phyloP scores from a whole-genome alignment of 2,797 vertebrate species.

The Uromys caudimaculatus region DNA sequence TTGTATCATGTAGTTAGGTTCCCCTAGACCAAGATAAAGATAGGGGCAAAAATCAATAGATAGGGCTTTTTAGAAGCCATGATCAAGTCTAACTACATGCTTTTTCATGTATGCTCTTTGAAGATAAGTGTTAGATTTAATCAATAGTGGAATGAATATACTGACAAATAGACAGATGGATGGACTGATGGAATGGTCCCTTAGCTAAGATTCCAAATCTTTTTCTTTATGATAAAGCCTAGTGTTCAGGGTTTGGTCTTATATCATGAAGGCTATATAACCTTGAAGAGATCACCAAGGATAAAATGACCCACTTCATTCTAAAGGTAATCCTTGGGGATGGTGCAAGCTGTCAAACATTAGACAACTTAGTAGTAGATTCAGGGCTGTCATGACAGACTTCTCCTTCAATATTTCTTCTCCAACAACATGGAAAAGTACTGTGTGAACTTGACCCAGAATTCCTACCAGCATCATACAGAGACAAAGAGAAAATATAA shows the following conservation, averaged over 20 bases:
- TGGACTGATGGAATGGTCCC: background rate
- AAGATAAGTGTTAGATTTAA: background rate
- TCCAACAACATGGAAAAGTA: background rate
- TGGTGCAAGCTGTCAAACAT: background rate
- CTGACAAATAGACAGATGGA: background rate
- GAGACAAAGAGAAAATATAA: background rate
- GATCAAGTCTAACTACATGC: background rate
- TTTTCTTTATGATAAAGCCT: background rate
- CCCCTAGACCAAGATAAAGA: background rate
- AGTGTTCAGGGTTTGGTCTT: constrained; percentile 11
- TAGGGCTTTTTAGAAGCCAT: background rate
- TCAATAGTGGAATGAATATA: background rate
- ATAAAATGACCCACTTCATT: background rate
- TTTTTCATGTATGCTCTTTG: background rate
- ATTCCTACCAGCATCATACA: background rate
- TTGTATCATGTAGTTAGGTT: background rate
- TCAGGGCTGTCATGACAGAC: background rate
- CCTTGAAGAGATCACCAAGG: background rate
- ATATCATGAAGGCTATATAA: background rate
- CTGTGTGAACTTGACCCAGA: background rate
- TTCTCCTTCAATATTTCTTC: background rate
- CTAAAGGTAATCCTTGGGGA: background rate
- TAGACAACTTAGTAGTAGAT: background rate
- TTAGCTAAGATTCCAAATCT: constrained; percentile 30
- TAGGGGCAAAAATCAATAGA: background rate